Conservation (phyloP, 2,797 vertebrate genomes). For the Pseudotriccus pelzelni region DNA sequence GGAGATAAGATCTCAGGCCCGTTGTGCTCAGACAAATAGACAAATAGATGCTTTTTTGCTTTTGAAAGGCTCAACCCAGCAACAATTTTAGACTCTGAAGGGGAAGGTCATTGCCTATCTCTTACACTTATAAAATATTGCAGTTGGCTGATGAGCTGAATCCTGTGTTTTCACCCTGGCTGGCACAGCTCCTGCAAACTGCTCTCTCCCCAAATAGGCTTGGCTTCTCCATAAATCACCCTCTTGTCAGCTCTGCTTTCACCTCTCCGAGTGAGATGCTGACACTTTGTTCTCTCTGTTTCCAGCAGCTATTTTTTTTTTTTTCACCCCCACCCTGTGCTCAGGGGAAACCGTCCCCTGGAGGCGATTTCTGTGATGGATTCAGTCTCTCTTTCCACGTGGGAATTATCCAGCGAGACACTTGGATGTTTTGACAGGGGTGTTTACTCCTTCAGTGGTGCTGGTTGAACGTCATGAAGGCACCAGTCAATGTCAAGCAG, state of each 20-base stretch:
- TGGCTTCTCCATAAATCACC: constrained; percentile 33
- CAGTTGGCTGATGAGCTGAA: background rate
- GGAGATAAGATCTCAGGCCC: constrained; percentile 65
- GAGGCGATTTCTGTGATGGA: background rate
- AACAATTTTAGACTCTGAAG: constrained; percentile 48
- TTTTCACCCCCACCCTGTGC: background rate
- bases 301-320: background rate
- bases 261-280: background rate
- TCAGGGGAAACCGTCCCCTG: background rate
- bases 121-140: constrained; percentile 48
- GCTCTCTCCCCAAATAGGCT: background rate
- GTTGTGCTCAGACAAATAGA: constrained; percentile 20
- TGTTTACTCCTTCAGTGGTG: background rate
- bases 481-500: background rate
- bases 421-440: background rate
- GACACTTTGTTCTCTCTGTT: constrained; percentile 34
- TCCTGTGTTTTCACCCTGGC: background rate
- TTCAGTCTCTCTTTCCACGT: background rate
- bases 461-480: background rate
- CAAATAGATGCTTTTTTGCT: constrained; percentile 43
- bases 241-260: background rate
- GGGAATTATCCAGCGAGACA: background rate
- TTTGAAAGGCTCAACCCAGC: constrained; percentile 8
- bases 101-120: constrained; percentile 54
- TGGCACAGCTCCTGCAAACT: background rate